Evolutionary conservation across 2,888 invertebrate genomes (phyloP).

Genomic region (Candidula unifasciata): DNA sequence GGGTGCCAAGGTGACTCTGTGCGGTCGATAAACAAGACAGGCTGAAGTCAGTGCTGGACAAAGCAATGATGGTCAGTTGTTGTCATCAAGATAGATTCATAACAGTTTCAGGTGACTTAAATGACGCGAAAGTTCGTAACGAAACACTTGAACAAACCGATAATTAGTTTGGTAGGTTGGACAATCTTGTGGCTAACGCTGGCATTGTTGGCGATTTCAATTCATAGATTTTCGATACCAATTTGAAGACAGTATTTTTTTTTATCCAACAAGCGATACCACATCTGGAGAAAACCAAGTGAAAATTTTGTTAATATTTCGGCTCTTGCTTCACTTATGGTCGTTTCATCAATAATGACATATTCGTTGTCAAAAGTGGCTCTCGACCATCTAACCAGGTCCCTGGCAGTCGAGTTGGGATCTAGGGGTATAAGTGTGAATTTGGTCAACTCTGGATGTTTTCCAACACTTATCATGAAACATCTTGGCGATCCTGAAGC

Average conservation of each 20-base stretch:
- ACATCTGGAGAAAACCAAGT: constrained; percentile 39
- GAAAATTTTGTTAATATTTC: constrained; percentile 38
- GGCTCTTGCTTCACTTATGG: not conserved
- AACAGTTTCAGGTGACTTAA: constrained; percentile 27
- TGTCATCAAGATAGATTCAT: constrained; percentile 14
- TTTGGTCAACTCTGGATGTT: constrained; percentile 1
- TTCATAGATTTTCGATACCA: constrained; percentile 38
- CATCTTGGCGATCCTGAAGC: not conserved
- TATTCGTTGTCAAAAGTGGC: constrained; percentile 19
- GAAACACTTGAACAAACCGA: constrained; percentile 18
- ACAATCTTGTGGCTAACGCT: constrained; percentile 37
- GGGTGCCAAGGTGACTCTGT: constrained; percentile 31
- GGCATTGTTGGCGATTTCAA: not conserved
- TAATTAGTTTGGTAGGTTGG: constrained; percentile 29
- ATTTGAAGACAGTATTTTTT: constrained; percentile 35
- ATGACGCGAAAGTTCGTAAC: not conserved
- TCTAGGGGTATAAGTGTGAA: constrained; percentile 5
- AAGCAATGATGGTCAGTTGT: not conserved
- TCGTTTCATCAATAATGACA: not conserved
- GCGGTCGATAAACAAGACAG: constrained; percentile 17
- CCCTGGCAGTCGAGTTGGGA: constrained; percentile 35
- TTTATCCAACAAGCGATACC: constrained; percentile 36
- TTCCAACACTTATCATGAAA: not conserved
- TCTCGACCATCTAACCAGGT: constrained; percentile 34
- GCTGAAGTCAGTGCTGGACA: constrained; percentile 7